Conservation (phyloP, 2,797 vertebrate genomes). For the Decapterus maruadsi region DNA sequence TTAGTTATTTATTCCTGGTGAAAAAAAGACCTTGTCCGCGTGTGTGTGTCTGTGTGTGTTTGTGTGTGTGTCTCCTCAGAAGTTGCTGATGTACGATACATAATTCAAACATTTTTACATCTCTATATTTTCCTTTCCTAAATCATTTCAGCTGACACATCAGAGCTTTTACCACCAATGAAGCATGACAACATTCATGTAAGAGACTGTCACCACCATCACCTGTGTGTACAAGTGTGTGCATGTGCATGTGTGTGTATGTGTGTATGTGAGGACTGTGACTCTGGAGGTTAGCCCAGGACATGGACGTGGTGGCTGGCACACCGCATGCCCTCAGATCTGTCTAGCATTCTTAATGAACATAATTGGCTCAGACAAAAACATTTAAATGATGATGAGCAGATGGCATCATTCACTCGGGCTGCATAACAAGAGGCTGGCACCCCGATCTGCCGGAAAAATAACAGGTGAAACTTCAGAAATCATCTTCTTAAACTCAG, state of each 20-base stretch:
- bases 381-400: slow-evolving; percentile 82
- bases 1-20: slow-evolving; percentile 16
- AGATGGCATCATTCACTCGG: slow-evolving; percentile 78
- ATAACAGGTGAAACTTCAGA: slow-evolving; percentile 71
- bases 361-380: slow-evolving; percentile 77
- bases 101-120: slow-evolving; percentile 5
- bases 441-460: slow-evolving; percentile 43
- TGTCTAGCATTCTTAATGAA: slow-evolving; percentile 73
- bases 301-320: slow-evolving; percentile 34
- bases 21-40: not conserved
- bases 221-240: not conserved
- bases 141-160: slow-evolving; percentile 3
- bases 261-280: not conserved
- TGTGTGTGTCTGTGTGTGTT: not conserved
- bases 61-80: not conserved
- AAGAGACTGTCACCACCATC: not conserved
- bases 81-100: not conserved
- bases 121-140: not conserved
- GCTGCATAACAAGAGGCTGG: slow-evolving; percentile 68
- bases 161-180: not conserved
- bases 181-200: slow-evolving; percentile 7
- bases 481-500: slow-evolving; percentile 66
- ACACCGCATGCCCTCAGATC: slow-evolving; percentile 58
- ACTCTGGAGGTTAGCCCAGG: slow-evolving; percentile 51
- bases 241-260: not conserved